A percentile compares a stretch with the other conserved stretches of the same genome.
These are phyloP conservation scores for Toxotes chatareus DNA, from an alignment of 2,113 vertebrate genomes.

Conservation along the genomic window DNA sequence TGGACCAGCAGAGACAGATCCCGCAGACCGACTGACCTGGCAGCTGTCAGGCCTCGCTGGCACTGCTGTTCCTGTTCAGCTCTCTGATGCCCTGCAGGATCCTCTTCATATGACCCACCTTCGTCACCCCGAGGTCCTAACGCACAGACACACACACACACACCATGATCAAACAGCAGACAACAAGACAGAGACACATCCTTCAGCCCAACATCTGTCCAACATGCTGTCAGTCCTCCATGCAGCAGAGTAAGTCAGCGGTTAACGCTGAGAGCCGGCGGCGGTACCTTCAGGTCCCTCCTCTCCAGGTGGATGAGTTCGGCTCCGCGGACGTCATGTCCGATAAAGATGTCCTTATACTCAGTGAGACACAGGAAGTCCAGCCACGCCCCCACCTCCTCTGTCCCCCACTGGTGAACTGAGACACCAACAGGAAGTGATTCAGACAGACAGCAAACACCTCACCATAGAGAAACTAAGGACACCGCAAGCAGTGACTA, in stretches of 20 bases:
- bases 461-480: not conserved
- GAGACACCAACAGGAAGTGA: constrained; percentile 80
- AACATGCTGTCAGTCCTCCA: not conserved
- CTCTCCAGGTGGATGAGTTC: constrained; percentile 98
- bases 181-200: no score
- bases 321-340: constrained; percentile 95
- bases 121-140: constrained; percentile 96
- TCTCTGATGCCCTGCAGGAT: constrained; percentile 96
- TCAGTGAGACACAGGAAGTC: constrained; percentile 96
- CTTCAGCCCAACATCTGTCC: not conserved
- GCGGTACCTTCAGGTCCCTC: constrained; percentile 95
- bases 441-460: constrained; percentile 67
- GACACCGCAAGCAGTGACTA: not conserved
- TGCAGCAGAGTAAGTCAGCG: not conserved
- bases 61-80: constrained; percentile 89
- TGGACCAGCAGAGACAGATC: not conserved
- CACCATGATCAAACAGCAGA: not conserved
- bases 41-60: constrained; percentile 87
- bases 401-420: constrained; percentile 98
- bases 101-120: constrained; percentile 98
- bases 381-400: constrained; percentile 97
- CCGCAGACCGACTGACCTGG: constrained; percentile 1
- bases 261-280: not conserved
- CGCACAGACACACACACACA: constrained; percentile 35
- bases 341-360: constrained; percentile 97